Base-by-base conservation (phyloP, 2,797 vertebrate genomes). In the Gallinago nigripennis region DNA sequence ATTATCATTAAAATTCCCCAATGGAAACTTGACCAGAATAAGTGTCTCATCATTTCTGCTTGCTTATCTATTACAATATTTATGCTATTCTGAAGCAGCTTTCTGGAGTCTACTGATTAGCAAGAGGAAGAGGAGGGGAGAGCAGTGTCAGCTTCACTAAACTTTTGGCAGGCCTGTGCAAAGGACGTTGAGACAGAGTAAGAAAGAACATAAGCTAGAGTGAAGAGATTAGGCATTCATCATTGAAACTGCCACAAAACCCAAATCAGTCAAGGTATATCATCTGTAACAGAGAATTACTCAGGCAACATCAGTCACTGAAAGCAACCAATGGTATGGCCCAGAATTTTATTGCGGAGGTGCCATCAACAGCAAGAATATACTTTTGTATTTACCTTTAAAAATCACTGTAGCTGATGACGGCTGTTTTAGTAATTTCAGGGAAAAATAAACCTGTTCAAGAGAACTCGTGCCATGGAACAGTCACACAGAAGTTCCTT, bases 11-110 rank as follows among this genome's bases (percentile, higher is more conserved):
- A 93, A 91, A 88, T 73, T 73, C 41, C 45, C 4, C 19, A 64
- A n/a, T 8, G 12, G 18, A 88, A 86, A 83, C 33, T 75, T 81
- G 35, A 84, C 24, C 23, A 84, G 45, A 85, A 79, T 75, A 82
- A 81, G n/a, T 54, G 12, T 37, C 18, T 76, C 11, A 1, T 73
- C 25, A 66, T 77, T 94, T 89, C 24, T 86, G 3, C 48, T 79
- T 90, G 80, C n/a, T 68, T 92, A 53, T 89, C 13, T 94, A 17
- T 84, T 83, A 33, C 8, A 90, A 43, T 88, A 86, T 93, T 94
- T 88, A 82, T 54, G 12, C 8, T 64, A 27, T 54, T 83, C 46
- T 85, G 41, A 92, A 77, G 19, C 48, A 66, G 7, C 19, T 83
- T 84, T 77, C 27, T 75, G 31, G 31, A 69, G 73, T 71, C 58